These are phyloP conservation scores for Dolichotis patagonum DNA, from an alignment of 2,113 vertebrate genomes.

Conservation along the genomic window DNA sequence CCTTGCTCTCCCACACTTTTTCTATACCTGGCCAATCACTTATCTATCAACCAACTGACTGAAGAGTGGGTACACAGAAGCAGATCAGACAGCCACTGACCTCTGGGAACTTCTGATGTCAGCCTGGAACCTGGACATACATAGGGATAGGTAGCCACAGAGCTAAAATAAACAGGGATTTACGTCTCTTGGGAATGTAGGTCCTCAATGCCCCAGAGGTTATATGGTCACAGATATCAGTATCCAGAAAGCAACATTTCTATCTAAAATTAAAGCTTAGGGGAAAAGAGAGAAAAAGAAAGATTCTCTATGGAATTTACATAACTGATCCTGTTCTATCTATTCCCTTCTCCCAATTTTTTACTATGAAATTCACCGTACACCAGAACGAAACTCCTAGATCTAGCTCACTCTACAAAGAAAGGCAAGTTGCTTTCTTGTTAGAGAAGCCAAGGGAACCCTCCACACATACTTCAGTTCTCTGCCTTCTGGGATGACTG, in stretches of 20 bases:
- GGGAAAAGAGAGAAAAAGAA: neutral
- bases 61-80: constrained; percentile 15
- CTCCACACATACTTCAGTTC: neutral
- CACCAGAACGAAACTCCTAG: neutral
- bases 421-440: neutral
- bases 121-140: neutral
- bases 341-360: neutral
- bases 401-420: neutral
- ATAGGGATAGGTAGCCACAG: neutral
- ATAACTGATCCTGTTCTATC: neutral
- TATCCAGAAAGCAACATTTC: constrained; percentile 14
- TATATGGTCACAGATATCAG: neutral
- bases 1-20: neutral
- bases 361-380: neutral
- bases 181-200: too few species aligned
- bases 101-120: neutral
- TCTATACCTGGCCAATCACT: neutral
- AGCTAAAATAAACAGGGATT: neutral
- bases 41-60: neutral
- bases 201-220: neutral
- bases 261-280: neutral
- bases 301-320: neutral
- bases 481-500: neutral
- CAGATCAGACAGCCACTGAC: neutral
- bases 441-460: neutral